Base-by-base conservation (phyloP, 1,140 invertebrate species). In the Drosophila mojavensis region DNA sequence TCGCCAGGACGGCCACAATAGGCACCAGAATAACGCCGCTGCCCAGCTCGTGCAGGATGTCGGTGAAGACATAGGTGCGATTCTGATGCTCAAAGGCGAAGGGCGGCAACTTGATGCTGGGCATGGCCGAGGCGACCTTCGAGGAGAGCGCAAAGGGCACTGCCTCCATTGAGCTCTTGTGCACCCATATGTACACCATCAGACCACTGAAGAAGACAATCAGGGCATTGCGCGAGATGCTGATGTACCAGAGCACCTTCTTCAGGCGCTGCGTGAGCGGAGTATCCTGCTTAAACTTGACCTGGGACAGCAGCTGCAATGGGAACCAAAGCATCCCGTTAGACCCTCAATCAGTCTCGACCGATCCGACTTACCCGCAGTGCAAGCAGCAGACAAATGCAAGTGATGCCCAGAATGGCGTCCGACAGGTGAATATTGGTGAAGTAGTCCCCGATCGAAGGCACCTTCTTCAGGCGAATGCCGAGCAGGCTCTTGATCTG, bases 401-500 rank as follows among this genome's bases (percentile, higher is more conserved):
- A 97, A 5, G 93, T 89, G 2, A 96, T 75, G 13, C 97, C 96
- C 85, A 98, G 93, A 0, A 93, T 83, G 7, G 94, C 94, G 82
- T 97, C 97, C n/a, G 94, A 94, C 10, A 93, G 68, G 73, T 3
- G 94, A 89, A 62, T 97, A 93, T 81, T 95, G 93, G 43, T 92
- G 70, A 71, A 94, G 88, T 60, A 97, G 94, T 93, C 96, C 93
- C 30, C 92, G 92, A 95, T 95, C 63, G 96, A 95, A 43, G 97
- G 83, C 82, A 97, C 96, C 60, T 95, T 95, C 64, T 94, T 94
- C 0, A 96, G 94, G 24, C 94, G 94, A 6, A 98, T 92, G 1
- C 97, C 97, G 9, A 98, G 92, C 1, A 98, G 93, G 55, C 95
- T 95, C 92, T 97, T 98, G 0, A 98, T 91, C 93, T 99, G 98